phyloP scores from a whole-genome alignment of 2,113 vertebrate species.

The Struthidea cinerea region DNA sequence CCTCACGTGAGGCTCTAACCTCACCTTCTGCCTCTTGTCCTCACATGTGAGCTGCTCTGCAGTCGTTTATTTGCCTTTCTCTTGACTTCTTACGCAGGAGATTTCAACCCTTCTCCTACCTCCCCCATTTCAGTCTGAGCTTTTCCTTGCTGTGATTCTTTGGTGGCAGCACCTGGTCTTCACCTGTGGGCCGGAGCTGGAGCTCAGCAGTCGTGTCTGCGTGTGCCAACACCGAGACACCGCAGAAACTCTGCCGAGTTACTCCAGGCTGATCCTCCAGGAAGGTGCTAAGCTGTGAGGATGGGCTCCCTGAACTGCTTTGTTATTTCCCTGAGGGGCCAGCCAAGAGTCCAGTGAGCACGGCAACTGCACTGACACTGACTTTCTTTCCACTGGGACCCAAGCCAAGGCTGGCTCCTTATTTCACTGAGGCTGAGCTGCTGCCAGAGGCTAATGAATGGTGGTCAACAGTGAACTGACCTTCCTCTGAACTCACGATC shows the following conservation, averaged over 20 bases:
- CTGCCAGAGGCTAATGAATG: constrained; percentile 30
- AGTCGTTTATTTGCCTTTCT: not conserved
- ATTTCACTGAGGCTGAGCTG: not conserved
- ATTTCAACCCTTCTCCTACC: not conserved
- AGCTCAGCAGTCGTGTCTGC: not conserved
- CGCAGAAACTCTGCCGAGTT: rapidly evolving
- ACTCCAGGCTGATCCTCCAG: not conserved
- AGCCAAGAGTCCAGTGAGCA: not conserved
- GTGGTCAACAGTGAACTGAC: constrained; percentile 17
- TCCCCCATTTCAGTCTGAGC: not conserved
- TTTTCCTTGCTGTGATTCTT: not conserved
- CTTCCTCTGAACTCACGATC: not conserved
- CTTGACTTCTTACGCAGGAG: not conserved
- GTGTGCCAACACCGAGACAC: not conserved
- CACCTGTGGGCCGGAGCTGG: not conserved
- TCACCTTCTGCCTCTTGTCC: not conserved
- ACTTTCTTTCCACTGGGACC: not conserved
- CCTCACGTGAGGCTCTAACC: not conserved
- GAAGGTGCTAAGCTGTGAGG: not conserved
- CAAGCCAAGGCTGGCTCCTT: not conserved
- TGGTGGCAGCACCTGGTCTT: not conserved
- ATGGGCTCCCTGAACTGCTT: not conserved
- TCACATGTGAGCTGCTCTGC: not conserved
- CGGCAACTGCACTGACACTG: not conserved
- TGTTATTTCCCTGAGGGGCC: not conserved